These are phyloP conservation scores for Dysidea cf. avara DNA, from an alignment of 37 sponge, comb jelly and placozoan genomes.

Conservation along the genomic window DNA sequence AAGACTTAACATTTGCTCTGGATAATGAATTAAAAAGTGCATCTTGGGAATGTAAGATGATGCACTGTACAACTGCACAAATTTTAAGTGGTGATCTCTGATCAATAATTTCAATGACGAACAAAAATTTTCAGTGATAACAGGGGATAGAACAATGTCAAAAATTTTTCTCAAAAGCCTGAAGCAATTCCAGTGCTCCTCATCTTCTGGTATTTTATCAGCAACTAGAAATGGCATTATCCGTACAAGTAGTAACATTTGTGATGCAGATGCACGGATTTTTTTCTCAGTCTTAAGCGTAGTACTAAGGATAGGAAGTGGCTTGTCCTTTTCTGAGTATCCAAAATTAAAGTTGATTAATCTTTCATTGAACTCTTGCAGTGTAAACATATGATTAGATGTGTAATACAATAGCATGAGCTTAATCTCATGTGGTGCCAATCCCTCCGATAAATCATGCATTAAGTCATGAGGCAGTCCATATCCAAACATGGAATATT, in stretches of 20 bases:
- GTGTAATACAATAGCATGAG: constrained; percentile 8
- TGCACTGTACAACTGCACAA: constrained; percentile 4
- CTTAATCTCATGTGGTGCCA: constrained; percentile 24
- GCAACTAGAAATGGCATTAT: constrained; percentile 46
- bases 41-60: constrained; percentile 20
- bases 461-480: constrained; percentile 39
- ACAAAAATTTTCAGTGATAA: background rate
- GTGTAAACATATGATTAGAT: background rate
- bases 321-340: constrained; percentile 20
- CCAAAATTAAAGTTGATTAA: constrained; percentile 36
- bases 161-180: constrained; percentile 22
- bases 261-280: constrained; percentile 13
- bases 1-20: constrained; percentile 10
- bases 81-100: constrained; percentile 20
- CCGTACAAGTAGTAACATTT: constrained; percentile 4
- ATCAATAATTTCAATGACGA: constrained; percentile 15
- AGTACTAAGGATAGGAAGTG: background rate
- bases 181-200: constrained; percentile 24
- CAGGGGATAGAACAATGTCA: constrained; percentile 27
- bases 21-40: constrained; percentile 41
- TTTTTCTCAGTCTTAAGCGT: background rate
- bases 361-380: constrained; percentile 20
- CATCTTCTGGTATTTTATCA: constrained; percentile 29
- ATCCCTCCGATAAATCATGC: constrained; percentile 38
- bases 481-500: constrained; percentile 8